phyloP scores from a whole-genome alignment of 2,888 invertebrate species.

The Eupithecia tripunctaria region DNA sequence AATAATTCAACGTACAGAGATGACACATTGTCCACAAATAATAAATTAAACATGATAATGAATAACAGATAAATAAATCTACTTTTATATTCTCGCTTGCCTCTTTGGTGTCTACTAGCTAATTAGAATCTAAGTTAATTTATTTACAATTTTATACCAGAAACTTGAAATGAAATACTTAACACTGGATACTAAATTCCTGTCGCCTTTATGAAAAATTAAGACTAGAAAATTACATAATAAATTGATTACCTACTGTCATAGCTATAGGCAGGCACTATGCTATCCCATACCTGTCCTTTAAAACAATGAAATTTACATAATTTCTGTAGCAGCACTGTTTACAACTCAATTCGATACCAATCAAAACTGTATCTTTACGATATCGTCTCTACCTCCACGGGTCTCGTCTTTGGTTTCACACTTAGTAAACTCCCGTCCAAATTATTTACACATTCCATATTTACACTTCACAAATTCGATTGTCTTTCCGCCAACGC shows the following conservation, averaged over 20 bases:
- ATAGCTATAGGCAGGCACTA: conserved; percentile 17
- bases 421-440: conserved; percentile 60
- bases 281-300: background rate
- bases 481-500: conserved; percentile 58
- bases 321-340: background rate
- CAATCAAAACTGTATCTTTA: conserved; percentile 35
- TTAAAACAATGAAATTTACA: background rate
- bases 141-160: conserved; percentile 52
- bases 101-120: conserved; percentile 85
- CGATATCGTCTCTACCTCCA: conserved; percentile 48
- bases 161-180: conserved; percentile 45
- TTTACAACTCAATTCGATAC: conserved; percentile 29
- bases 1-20: conserved; percentile 53
- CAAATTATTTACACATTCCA: conserved; percentile 64
- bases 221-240: conserved; percentile 42
- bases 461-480: conserved; percentile 72
- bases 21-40: conserved; percentile 62
- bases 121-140: conserved; percentile 58
- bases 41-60: conserved; percentile 78
- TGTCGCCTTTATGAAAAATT: conserved; percentile 29
- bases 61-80: conserved; percentile 80
- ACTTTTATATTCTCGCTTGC: conserved; percentile 68
- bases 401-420: conserved; percentile 76
- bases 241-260: conserved; percentile 14
- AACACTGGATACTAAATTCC: conserved; percentile 30